Evolutionary conservation across 2,113 vertebrate genomes (phyloP).

Genomic region (Pagrus major): DNA sequence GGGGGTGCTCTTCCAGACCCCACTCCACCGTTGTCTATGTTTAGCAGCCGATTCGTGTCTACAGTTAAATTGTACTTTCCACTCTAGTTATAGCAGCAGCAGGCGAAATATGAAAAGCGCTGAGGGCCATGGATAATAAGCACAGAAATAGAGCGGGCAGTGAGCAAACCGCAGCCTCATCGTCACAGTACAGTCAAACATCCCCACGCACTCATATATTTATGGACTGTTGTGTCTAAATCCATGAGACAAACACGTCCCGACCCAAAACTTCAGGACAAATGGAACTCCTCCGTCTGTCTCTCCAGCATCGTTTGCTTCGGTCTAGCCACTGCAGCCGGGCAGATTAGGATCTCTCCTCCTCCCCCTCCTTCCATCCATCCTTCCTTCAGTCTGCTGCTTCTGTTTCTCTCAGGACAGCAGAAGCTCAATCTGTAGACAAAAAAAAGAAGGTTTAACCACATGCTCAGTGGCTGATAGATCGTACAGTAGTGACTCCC

Average conservation of each 20-base stretch:
- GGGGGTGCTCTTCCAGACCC: slow-evolving; percentile 23
- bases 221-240: slow-evolving; percentile 4
- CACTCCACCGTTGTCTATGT: slow-evolving; percentile 44
- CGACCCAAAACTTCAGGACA: slow-evolving; percentile 2
- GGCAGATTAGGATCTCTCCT: slow-evolving; percentile 25
- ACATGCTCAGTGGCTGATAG: slow-evolving; percentile 35
- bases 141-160: slow-evolving; percentile 61
- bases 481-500: slow-evolving; percentile 43
- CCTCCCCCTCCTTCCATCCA: background rate
- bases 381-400: slow-evolving; percentile 2
- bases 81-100: slow-evolving; percentile 69
- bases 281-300: background rate
- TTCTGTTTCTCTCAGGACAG: slow-evolving; percentile 29
- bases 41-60: slow-evolving; percentile 64
- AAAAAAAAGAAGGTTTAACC: background rate
- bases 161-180: slow-evolving; percentile 40
- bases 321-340: slow-evolving; percentile 6
- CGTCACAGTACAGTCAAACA: slow-evolving; percentile 25
- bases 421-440: slow-evolving; percentile 1
- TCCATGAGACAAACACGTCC: slow-evolving; percentile 3
- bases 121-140: slow-evolving; percentile 62
- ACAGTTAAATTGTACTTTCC: slow-evolving; percentile 74
- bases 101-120: slow-evolving; percentile 67
- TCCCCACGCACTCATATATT: background rate
- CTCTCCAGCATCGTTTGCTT: slow-evolving; percentile 37